A percentile compares a stretch with the other conserved stretches of the same genome.
Conservation (phyloP, 1,140 invertebrate species). For the Drosophila rufa region DNA sequence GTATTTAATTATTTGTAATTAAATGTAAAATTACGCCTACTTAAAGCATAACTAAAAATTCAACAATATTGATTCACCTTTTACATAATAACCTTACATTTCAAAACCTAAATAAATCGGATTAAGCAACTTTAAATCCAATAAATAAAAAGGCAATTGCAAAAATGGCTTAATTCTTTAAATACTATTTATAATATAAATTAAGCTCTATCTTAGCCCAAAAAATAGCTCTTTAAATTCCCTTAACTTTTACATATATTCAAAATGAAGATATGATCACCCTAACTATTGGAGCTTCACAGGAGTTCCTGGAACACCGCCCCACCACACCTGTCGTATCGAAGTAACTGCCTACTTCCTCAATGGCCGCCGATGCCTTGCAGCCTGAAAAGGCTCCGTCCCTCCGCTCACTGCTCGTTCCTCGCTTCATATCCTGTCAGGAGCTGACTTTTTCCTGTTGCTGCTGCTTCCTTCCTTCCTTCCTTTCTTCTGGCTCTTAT, state of each 20-base stretch:
- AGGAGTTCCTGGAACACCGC: not conserved
- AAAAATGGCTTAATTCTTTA: not conserved
- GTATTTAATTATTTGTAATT: no score
- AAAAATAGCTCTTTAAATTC: no score
- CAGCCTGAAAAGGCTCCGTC: not conserved
- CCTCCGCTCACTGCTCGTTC: not conserved
- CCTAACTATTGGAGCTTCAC: slow-evolving; percentile 3
- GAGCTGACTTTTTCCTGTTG: slow-evolving; percentile 42
- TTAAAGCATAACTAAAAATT: no score
- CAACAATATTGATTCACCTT: no score
- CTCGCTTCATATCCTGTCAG: slow-evolving; percentile 52
- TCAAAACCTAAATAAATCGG: not conserved
- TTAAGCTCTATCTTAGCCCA: no score
- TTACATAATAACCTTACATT: not conserved
- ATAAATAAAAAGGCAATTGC: no score
- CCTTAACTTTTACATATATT: not conserved
- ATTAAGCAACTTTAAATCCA: no score
- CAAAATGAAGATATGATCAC: not conserved
- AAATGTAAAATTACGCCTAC: no score
- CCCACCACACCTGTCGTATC: slow-evolving; percentile 47
- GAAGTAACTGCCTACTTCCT: slow-evolving; percentile 70
- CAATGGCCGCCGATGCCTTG: slow-evolving; percentile 47
- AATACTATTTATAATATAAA: not conserved
- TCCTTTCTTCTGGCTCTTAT: slow-evolving; percentile 48
- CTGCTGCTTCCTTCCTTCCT: slow-evolving; percentile 33